phyloP scores from a whole-genome alignment of 1,140 invertebrate genomes.

The Lepidostoma basale region DNA sequence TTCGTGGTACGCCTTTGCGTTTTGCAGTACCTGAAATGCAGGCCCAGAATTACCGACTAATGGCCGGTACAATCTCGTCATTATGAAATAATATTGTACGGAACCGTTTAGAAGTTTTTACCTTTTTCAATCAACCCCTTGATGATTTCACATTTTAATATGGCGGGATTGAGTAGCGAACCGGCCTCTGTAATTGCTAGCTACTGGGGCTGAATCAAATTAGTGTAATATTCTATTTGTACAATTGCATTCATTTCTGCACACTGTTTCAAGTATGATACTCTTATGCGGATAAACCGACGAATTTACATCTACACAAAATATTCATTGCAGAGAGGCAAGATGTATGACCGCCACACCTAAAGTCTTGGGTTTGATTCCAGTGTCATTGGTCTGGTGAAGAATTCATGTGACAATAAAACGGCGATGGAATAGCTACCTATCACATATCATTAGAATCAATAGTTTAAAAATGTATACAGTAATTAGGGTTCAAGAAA shows the following conservation, averaged over 20 bases:
- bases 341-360: too few species aligned
- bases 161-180: not conserved
- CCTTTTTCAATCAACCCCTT: conserved; percentile 18
- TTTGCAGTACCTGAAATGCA: not conserved
- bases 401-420: too few species aligned
- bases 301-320: too few species aligned
- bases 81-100: conserved; percentile 4
- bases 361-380: too few species aligned
- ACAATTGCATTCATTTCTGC: not conserved
- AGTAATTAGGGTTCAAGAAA: too few species aligned
- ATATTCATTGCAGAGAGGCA: too few species aligned
- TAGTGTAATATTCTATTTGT: not conserved
- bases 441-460: too few species aligned
- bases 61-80: not conserved
- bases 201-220: not conserved
- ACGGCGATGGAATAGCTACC: too few species aligned
- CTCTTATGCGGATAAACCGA: too few species aligned
- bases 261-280: too few species aligned
- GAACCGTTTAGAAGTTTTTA: conserved; percentile 4
- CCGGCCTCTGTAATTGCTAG: not conserved
- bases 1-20: not conserved
- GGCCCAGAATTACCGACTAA: conserved; percentile 8
- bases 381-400: too few species aligned
- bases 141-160: not conserved
- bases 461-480: too few species aligned